Evolutionary conservation across 2,888 invertebrate species (phyloP), one percentile per base, ranked within the genome.

Genomic region (Thymelicus acteon): DNA sequence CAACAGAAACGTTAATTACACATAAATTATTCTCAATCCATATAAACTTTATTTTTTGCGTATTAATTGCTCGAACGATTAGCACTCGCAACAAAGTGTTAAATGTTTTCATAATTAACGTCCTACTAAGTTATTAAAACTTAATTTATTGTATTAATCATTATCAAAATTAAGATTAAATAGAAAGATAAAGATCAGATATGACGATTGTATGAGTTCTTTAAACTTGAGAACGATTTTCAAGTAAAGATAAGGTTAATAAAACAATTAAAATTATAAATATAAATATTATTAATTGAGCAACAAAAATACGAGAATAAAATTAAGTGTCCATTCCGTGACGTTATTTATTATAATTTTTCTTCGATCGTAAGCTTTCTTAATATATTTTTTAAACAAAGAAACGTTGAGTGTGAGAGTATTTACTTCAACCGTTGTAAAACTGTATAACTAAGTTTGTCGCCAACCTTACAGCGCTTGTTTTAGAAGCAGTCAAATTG

Each of bases 101-200:
- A 70, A 70, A 60, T 70, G 37, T 60, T 39, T 49, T 64, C 69
- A 60, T 70, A 70, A 70, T 70, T 64, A 70, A 7, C 40, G 47
- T 70, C 57, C 64, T 63, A n/a, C 40, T 60, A 60, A n/a, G 60
- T 70, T 65, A 69, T 39, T 44, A 40, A 64, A 40, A 70, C 49
- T 70, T 70, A 70, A 64, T 63, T 31, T 63, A 63, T 69, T 57
- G 48, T 47, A 19, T 47, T 13, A 49, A 1, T 64, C 60, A 60
- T 48, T 60, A 64, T 52, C 7, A 60, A 44, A 64, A 60, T 70
- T 49, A 70, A 64, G 40, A 64, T 57, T 57, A 13, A 57, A 57
- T 64, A 70, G 37, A 70, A 49, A 64, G 48, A n/a, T 40, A 49
- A 69, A 40, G 49, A 57, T 57, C 57, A 49, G 40, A 15, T 60